Conservation (phyloP, 2,113 vertebrate genomes). For the Python bivittatus region DNA sequence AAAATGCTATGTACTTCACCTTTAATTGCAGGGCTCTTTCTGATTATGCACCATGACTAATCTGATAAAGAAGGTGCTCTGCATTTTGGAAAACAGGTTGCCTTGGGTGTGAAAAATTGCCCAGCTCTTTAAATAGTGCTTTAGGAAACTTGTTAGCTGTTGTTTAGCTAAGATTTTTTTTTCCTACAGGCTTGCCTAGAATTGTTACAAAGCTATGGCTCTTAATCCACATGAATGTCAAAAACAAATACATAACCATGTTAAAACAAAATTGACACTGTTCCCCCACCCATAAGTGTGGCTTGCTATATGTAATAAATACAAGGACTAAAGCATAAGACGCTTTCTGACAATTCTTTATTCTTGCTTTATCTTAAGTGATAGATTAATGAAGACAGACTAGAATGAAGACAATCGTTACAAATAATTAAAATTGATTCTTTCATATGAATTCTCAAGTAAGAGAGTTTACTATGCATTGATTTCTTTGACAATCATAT, state of each 20-base stretch:
- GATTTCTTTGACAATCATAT: not conserved
- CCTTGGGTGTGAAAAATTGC: not conserved
- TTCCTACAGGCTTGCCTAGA: not conserved
- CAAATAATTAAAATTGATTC: too few relatives aligned
- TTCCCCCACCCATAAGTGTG: fast-evolving
- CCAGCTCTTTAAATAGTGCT: not conserved
- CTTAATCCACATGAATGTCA: not conserved
- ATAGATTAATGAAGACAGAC: not conserved
- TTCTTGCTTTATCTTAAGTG: not conserved
- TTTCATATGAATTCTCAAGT: not conserved
- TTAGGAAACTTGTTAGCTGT: not conserved
- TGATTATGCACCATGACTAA: not conserved
- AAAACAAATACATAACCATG: not conserved
- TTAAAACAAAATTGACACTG: not conserved
- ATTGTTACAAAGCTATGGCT: not conserved
- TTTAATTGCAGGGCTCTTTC: not conserved
- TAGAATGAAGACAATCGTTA: not conserved
- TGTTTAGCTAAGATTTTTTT: not conserved
- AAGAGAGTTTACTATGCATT: not conserved
- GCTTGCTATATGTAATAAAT: slow-evolving; percentile 16
- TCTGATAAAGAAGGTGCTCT: not conserved
- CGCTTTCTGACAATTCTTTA: not conserved
- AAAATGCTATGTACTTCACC: not conserved
- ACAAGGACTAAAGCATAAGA: not conserved
- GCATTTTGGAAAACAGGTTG: not conserved